Conservation (phyloP, 2,797 vertebrate species). For the Acridotheres tristis region DNA sequence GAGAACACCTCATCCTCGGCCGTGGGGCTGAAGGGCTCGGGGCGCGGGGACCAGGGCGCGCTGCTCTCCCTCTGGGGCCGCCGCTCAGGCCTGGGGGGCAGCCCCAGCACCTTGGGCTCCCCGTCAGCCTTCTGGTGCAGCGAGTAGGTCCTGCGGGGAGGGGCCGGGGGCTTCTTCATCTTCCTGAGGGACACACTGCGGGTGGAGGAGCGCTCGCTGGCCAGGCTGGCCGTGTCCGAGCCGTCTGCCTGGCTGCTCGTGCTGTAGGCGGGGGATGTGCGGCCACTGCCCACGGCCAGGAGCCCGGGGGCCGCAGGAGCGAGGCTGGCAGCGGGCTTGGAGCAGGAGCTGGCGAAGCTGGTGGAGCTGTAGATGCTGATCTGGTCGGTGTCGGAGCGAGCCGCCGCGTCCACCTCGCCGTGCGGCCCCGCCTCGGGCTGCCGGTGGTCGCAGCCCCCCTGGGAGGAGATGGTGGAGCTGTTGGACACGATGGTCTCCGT, state of each 20-base stretch:
- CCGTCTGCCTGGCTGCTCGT: slow-evolving; percentile 66
- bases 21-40: slow-evolving; percentile 27
- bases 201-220: slow-evolving; percentile 79
- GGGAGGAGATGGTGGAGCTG: slow-evolving; percentile 87
- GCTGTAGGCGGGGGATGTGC: slow-evolving; percentile 64
- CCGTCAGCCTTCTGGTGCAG: slow-evolving; percentile 73
- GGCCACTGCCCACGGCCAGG: slow-evolving; percentile 33
- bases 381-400: slow-evolving; percentile 52
- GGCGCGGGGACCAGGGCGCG: slow-evolving; percentile 25
- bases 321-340: slow-evolving; percentile 47
- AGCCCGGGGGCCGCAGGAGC: background rate
- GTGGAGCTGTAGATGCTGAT: slow-evolving; percentile 70
- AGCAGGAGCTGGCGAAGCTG: slow-evolving; percentile 55
- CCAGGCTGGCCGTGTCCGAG: slow-evolving; percentile 78
- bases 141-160: slow-evolving; percentile 87
- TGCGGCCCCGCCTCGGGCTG: slow-evolving; percentile 28
- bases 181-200: slow-evolving; percentile 90
- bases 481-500: slow-evolving; percentile 90
- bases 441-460: slow-evolving; percentile 79
- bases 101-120: slow-evolving; percentile 67
- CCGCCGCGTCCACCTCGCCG: accelerated
- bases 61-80: slow-evolving; percentile 26
- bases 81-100: slow-evolving; percentile 76
- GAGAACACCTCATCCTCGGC: slow-evolving; percentile 66
- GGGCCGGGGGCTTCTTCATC: slow-evolving; percentile 86